Evolutionary conservation across 2,113 vertebrate genomes (phyloP), one percentile per base, ranked within the genome.

Genomic region (Neogobius melanostomus): DNA sequence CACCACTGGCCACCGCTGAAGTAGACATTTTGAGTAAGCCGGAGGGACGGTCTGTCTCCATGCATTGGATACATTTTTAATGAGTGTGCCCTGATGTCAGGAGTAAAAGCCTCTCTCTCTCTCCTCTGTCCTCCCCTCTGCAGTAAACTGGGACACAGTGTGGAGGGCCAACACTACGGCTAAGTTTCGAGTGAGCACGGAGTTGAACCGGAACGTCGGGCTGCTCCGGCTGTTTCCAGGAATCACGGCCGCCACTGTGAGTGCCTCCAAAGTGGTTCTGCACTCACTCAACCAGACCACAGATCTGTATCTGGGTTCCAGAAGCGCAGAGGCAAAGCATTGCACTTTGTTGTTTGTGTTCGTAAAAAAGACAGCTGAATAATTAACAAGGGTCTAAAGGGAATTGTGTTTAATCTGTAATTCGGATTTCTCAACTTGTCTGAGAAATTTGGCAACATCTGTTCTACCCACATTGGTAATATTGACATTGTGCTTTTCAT

Each of bases 201-300:
- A 92, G 68, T 89, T 98, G 94, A 97, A 98, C 88, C 88, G 78
- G 0, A 94, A 96, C 0, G 96, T 98, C 44, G 97, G 93, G 16
- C 90, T 99, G 57, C 92, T 99, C 75, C 85, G 95, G 14, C 87
- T 98, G 45, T 99, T 98, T 77, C 98, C 97, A 0, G 98, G 97
- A 69, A 98, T 99, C 84, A 96, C 95, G 0, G 70, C 93, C 51
- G 87, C 89, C 7, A 94, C 95, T 71, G 97, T 98, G 90, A 93
- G 94, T 88, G 9, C 2, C 4, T 66, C n/a, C 14, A 42, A 77
- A 68, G 48, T 11, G 62, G 44, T 64, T 64, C 12, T 68, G 5
- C 16, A 17, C 17, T 36, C 11, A 7, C 47, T 12, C 7, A 47
- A 44, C 16, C 8, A 11, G 7, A 64, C 6, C 6, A 47, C 7